A percentile compares a stretch with the other conserved stretches of the same genome.
Evolutionary conservation across 2,888 invertebrate species (phyloP).

Genomic region (Rapana venosa): DNA sequence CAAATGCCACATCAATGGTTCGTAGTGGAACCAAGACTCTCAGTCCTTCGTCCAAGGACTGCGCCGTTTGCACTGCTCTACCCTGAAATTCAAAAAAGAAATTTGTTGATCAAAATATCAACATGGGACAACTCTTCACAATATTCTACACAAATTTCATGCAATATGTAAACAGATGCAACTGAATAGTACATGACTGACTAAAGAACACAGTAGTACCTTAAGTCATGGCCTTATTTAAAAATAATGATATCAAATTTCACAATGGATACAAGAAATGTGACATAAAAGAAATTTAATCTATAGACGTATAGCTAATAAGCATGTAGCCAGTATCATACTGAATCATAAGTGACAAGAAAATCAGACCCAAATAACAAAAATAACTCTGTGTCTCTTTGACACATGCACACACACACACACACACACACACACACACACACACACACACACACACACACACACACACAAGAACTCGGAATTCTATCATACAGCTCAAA

Average conservation of each 20-base stretch:
- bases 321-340: not conserved
- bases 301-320: not conserved
- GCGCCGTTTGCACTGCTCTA: slow-evolving; percentile 87
- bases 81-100: slow-evolving; percentile 80
- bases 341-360: not conserved
- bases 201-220: too few relatives aligned
- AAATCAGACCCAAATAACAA: not conserved
- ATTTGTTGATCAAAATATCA: too few relatives aligned
- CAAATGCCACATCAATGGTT: slow-evolving; percentile 79
- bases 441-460: not conserved
- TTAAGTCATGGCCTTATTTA: too few relatives aligned
- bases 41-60: slow-evolving; percentile 88
- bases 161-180: too few relatives aligned
- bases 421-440: slow-evolving; percentile 10
- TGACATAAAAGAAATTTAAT: too few relatives aligned
- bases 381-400: not conserved
- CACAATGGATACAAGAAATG: too few relatives aligned
- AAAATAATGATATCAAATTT: too few relatives aligned
- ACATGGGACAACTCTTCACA: too few relatives aligned
- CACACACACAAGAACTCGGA: not conserved
- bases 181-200: too few relatives aligned
- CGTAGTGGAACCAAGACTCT: slow-evolving; percentile 82
- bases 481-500: too few relatives aligned
- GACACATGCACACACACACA: not conserved
- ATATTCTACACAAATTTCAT: too few relatives aligned